A percentile compares a stretch with the other conserved stretches of the same genome.
Conservation (phyloP, 2,888 invertebrate genomes). For the Ceratothoa steindachneri region DNA sequence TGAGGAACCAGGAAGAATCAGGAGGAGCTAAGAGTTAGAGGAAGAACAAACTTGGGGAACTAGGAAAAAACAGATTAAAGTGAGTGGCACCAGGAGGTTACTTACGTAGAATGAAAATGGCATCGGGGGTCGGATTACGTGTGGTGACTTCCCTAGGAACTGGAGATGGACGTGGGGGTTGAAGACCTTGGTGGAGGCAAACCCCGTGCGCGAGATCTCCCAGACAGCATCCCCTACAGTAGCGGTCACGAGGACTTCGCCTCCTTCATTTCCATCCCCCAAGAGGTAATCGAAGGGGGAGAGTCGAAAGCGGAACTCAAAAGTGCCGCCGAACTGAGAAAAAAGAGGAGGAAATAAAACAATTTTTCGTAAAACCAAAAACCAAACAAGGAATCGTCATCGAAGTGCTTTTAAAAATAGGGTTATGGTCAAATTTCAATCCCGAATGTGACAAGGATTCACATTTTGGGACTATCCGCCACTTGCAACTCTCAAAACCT, state of each 20-base stretch:
- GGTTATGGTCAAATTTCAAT: too few relatives aligned
- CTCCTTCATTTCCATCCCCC: constrained; percentile 13
- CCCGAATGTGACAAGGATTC: too few relatives aligned
- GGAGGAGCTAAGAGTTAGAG: too few relatives aligned
- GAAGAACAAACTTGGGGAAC: too few relatives aligned
- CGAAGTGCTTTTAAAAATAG: too few relatives aligned
- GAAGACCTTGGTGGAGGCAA: constrained; percentile 78
- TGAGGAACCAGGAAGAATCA: too few relatives aligned
- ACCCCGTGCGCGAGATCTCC: constrained; percentile 78
- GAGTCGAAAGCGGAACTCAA: constrained; percentile 35
- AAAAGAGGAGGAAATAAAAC: neutral
- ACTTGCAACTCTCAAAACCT: too few relatives aligned
- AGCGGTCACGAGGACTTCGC: constrained; percentile 38
- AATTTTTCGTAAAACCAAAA: too few relatives aligned
- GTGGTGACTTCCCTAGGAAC: constrained; percentile 83
- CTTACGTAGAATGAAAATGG: constrained; percentile 76
- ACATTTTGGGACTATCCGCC: too few relatives aligned
- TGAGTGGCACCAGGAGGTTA: too few relatives aligned
- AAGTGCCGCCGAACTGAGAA: constrained; percentile 38
- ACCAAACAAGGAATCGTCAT: too few relatives aligned
- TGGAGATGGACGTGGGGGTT: constrained; percentile 77
- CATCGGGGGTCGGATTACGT: constrained; percentile 95
- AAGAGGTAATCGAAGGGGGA: constrained; percentile 31
- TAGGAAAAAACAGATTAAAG: too few relatives aligned
- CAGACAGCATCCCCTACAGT: constrained; percentile 77